Percentiles rank a stretch among this genome's conserved stretches.
Conservation (phyloP, 2,797 vertebrate species). For the Sebastes taczanowskii region DNA sequence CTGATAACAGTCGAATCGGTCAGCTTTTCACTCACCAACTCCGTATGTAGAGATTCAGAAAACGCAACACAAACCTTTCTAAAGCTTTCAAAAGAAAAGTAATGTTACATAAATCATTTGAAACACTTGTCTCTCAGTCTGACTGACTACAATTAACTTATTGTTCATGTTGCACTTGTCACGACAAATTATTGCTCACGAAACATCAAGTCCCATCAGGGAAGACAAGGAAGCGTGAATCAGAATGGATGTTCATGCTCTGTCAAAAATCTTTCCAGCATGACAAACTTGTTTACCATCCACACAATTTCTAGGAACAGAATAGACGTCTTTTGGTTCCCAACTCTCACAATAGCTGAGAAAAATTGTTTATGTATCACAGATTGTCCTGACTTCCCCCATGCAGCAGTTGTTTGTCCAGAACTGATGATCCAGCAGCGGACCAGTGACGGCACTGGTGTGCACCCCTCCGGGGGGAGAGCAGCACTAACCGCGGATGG, state of each 20-base stretch:
- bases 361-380: neutral
- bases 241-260: neutral
- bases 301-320: neutral
- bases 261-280: neutral
- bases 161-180: neutral
- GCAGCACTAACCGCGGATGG: neutral
- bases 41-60: neutral
- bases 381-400: neutral
- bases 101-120: neutral
- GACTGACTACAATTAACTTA: neutral
- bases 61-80: neutral
- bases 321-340: neutral
- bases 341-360: neutral
- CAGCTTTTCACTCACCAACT: neutral
- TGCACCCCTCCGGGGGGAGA: neutral
- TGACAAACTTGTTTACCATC: neutral
- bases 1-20: no score
- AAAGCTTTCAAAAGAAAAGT: neutral
- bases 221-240: neutral
- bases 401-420: neutral
- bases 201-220: neutral
- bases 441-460: neutral
- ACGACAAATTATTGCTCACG: neutral
- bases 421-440: constrained; percentile 15
- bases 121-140: neutral